phyloP scores from a whole-genome alignment of 1,140 invertebrate species.

The Drosophila parvula region DNA sequence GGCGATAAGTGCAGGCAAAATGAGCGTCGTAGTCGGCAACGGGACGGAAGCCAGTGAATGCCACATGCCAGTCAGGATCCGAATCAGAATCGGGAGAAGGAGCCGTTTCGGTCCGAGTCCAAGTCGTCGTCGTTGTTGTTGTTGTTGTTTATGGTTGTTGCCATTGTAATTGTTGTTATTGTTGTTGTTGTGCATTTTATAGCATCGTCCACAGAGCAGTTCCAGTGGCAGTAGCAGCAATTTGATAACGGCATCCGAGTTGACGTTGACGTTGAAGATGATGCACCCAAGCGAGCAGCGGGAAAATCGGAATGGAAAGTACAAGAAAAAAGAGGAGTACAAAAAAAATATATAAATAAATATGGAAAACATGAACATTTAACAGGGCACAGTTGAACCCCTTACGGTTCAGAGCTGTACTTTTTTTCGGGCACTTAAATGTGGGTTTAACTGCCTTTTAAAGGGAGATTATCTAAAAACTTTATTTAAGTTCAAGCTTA shows the following conservation, averaged over 20 bases:
- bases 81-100: slow-evolving; percentile 42
- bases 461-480: neutral
- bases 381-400: slow-evolving; percentile 20
- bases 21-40: slow-evolving; percentile 66
- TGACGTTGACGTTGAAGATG: slow-evolving; percentile 73
- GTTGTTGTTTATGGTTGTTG: slow-evolving; percentile 46
- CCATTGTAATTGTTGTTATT: slow-evolving; percentile 34
- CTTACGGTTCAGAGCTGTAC: slow-evolving; percentile 6
- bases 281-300: slow-evolving; percentile 47
- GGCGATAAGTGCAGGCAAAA: slow-evolving; percentile 79
- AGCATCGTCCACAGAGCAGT: slow-evolving; percentile 49
- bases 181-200: slow-evolving; percentile 71
- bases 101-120: slow-evolving; percentile 56
- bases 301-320: slow-evolving; percentile 45
- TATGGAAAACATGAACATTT: slow-evolving; percentile 50
- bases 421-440: slow-evolving; percentile 15
- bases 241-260: slow-evolving; percentile 75
- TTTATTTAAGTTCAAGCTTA: neutral
- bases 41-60: slow-evolving; percentile 75
- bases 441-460: neutral
- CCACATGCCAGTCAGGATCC: slow-evolving; percentile 76
- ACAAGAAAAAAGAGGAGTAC: neutral
- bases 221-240: slow-evolving; percentile 46
- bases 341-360: slow-evolving; percentile 13
- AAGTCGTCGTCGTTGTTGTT: slow-evolving; percentile 49